These are phyloP conservation scores for Cerceris rybyensis DNA, from an alignment of 2,888 invertebrate genomes.

Conservation along the genomic window DNA sequence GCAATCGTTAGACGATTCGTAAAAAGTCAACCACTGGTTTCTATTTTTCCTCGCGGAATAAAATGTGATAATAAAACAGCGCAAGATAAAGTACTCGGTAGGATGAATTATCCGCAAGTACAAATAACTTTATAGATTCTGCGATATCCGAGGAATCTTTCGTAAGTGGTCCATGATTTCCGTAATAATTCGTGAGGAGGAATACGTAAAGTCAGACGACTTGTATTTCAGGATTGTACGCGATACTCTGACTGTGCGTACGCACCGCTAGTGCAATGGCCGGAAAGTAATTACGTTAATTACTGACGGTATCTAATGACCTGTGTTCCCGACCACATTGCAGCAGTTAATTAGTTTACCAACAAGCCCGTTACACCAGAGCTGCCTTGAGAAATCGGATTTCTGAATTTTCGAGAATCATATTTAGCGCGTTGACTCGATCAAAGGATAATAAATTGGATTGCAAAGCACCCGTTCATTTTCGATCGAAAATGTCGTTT, in stretches of 20 bases:
- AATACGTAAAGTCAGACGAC: constrained; percentile 24
- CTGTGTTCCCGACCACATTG: constrained; percentile 44
- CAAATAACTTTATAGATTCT: background rate
- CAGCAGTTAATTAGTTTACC: constrained; percentile 61
- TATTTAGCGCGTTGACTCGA: constrained; percentile 9
- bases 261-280: constrained; percentile 49
- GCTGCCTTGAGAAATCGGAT: constrained; percentile 45
- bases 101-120: too few relatives aligned
- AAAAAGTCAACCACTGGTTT: too few relatives aligned
- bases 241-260: background rate
- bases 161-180: background rate
- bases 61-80: too few relatives aligned
- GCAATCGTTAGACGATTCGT: too few relatives aligned
- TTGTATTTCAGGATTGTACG: constrained; percentile 26
- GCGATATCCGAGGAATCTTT: too few relatives aligned
- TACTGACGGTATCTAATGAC: constrained; percentile 60
- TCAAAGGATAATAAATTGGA: too few relatives aligned
- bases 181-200: constrained; percentile 5
- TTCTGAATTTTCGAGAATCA: constrained; percentile 36
- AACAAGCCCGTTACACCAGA: constrained; percentile 21
- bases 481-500: too few relatives aligned
- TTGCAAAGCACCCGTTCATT: too few relatives aligned
- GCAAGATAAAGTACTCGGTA: too few relatives aligned
- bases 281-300: constrained; percentile 68
- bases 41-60: too few relatives aligned